Conservation (phyloP, 2,113 vertebrate species). For the Bagarius yarrelli region DNA sequence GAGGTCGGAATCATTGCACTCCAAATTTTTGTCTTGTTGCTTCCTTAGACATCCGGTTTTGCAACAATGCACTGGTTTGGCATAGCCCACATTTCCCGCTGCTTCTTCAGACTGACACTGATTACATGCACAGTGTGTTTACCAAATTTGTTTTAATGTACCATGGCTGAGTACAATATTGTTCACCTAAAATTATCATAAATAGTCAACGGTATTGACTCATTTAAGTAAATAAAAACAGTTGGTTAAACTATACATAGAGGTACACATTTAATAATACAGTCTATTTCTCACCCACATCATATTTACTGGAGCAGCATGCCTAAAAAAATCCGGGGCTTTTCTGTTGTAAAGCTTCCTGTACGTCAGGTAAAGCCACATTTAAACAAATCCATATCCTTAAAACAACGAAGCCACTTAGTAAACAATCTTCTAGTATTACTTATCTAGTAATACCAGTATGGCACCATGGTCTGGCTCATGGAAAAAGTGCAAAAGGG, state of each 20-base stretch:
- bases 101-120: constrained; percentile 59
- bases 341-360: not conserved
- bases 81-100: constrained; percentile 50
- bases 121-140: constrained; percentile 65
- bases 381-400: not conserved
- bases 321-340: not conserved
- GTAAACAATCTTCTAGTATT: not conserved
- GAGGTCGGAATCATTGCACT: no score
- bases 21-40: no score
- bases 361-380: not conserved
- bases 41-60: not conserved
- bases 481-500: not conserved
- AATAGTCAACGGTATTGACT: constrained; percentile 56
- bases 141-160: constrained; percentile 62
- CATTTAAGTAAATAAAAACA: constrained; percentile 58
- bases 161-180: constrained; percentile 66
- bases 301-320: not conserved
- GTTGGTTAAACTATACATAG: no score
- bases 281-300: not conserved
- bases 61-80: constrained; percentile 42
- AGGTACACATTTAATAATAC: not conserved
- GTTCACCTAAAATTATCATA: constrained; percentile 63
- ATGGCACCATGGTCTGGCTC: not conserved
- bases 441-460: not conserved
- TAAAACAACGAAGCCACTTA: not conserved